Conservation (phyloP, 2,888 invertebrate genomes). For the Drosophila cognata region DNA sequence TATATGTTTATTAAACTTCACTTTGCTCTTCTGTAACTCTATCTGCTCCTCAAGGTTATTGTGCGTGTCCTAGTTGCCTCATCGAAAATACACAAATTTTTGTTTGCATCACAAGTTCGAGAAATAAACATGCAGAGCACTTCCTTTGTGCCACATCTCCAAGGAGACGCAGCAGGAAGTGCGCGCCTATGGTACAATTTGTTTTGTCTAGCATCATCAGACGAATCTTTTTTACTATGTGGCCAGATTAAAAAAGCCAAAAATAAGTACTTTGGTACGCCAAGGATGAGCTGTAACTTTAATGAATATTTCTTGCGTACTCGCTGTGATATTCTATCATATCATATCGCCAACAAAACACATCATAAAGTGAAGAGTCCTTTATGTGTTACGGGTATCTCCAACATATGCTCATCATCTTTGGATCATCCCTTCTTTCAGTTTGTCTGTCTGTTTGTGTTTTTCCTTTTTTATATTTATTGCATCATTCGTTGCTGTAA, state of each 20-base stretch:
- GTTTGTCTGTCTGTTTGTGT: slow-evolving; percentile 13
- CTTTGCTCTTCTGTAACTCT: neutral
- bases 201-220: slow-evolving; percentile 53
- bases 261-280: neutral
- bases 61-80: slow-evolving; percentile 2
- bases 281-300: slow-evolving; percentile 22
- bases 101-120: slow-evolving; percentile 28
- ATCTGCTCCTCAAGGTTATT: neutral
- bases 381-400: slow-evolving; percentile 32
- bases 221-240: slow-evolving; percentile 39
- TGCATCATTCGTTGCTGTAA: slow-evolving; percentile 76
- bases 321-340: slow-evolving; percentile 35
- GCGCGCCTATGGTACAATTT: slow-evolving; percentile 58
- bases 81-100: slow-evolving; percentile 22
- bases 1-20: neutral
- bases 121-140: slow-evolving; percentile 29
- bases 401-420: slow-evolving; percentile 59
- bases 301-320: slow-evolving; percentile 36
- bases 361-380: slow-evolving; percentile 42
- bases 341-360: slow-evolving; percentile 31
- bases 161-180: slow-evolving; percentile 47
- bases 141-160: slow-evolving; percentile 25
- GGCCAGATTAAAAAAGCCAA: slow-evolving; percentile 28
- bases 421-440: slow-evolving; percentile 16
- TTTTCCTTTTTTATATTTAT: slow-evolving; percentile 73